Evolutionary conservation across 2,113 vertebrate species (phyloP).

Genomic region (Megalops atlanticus): DNA sequence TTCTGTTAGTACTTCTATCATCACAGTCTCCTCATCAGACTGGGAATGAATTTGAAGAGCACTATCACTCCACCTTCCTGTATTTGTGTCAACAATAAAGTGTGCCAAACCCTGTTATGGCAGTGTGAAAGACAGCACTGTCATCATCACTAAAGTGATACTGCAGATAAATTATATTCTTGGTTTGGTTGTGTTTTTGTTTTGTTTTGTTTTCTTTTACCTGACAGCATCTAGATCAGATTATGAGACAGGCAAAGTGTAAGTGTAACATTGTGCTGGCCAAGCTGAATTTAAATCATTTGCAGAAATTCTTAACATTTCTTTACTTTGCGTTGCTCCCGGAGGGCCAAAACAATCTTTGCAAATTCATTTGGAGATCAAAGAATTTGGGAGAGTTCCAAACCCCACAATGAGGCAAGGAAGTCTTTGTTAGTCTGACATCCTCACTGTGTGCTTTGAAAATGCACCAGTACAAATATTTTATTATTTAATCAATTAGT

Average conservation of each 20-base stretch:
- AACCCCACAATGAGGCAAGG: neutral
- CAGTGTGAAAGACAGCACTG: neutral
- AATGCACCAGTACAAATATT: constrained; percentile 5
- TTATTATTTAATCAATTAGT: constrained; percentile 10
- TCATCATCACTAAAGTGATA: neutral
- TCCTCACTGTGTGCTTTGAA: neutral
- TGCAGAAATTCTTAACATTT: constrained; percentile 18
- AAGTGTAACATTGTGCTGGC: neutral
- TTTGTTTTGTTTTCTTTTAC: neutral
- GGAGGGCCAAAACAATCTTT: constrained; percentile 2
- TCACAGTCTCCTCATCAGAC: neutral
- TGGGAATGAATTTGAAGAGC: neutral
- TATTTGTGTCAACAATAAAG: neutral
- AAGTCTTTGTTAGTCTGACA: neutral
- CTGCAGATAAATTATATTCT: neutral
- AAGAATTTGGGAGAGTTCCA: constrained; percentile 20
- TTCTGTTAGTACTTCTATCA: neutral
- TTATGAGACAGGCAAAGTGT: constrained; percentile 1
- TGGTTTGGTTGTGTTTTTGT: neutral
- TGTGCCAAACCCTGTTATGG: constrained; percentile 41
- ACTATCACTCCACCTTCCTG: neutral
- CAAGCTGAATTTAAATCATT: neutral
- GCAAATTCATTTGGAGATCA: constrained; percentile 11
- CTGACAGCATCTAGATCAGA: neutral
- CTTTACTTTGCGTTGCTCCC: constrained; percentile 10